Base-by-base conservation (phyloP, 2,888 invertebrate genomes). In the Empis livida region DNA sequence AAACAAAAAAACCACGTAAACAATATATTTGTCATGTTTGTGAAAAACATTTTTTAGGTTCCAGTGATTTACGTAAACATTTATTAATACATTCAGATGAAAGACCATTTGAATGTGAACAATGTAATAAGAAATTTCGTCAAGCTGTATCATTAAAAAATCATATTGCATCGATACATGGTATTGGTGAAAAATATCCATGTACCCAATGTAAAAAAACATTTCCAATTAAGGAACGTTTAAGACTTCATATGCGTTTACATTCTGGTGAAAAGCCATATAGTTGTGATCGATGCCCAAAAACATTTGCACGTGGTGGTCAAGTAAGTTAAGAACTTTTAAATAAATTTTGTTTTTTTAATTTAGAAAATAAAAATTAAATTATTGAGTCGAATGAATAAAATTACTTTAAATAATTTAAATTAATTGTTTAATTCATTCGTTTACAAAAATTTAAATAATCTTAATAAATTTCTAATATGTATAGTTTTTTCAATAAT, bases 171-270 rank as follows among this genome's bases (percentile, higher is more conserved):
- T 61, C 64, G 32, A 63, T 63, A 5, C 70, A 70, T 51, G 62
- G 61, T 45, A 61, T 58, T 13, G 59, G 62, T 37, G 60, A 61
- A 8, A 58, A 77, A 23, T 85, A 77, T 63, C 73, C 78, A 43
- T 90, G 90, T 62, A 71, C 79, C 57, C 77, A 82, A 54, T 90
- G 90, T 63, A 75, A 79, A 44, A 85, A 84, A 61, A 75, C 78
- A 31, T 90, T 89, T 62, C 78, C 83, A 0, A 70, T 84, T 13
- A 83, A 88, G 64, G 84, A 86, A 59, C 77, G 85, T 32, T 68
- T 89, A 46, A 75, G 79, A 53, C 65, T 83, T 45, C 90, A 90
- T 64, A 72, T 86, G 57, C 72, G 82, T 10, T 75, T 78, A 14
- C 90, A 90, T 63, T 78, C 81, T 0, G 82, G 82, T 3, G 78